Conservation (phyloP, 2,888 invertebrate species). For the Chymomyza caudatula region DNA sequence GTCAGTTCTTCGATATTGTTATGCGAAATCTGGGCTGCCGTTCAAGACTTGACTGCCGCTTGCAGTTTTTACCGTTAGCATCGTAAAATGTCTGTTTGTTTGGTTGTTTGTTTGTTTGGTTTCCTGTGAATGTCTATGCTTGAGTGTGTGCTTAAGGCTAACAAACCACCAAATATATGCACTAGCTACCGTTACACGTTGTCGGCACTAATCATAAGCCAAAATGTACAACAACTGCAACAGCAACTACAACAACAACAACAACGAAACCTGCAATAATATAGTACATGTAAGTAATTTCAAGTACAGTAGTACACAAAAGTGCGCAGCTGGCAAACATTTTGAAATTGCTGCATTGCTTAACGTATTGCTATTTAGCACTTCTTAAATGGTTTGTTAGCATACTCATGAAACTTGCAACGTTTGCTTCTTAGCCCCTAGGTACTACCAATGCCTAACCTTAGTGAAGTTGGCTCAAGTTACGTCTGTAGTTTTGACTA, state of each 20-base stretch:
- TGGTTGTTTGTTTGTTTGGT: too few species aligned
- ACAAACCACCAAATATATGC: not conserved
- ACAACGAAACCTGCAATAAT: not conserved
- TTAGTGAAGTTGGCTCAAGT: too few species aligned
- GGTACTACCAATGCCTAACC: too few species aligned
- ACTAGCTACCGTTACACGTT: not conserved
- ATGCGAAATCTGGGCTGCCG: not conserved
- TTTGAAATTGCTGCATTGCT: not conserved
- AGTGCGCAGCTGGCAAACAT: not conserved
- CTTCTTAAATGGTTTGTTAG: too few species aligned
- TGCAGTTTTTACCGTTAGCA: constrained; percentile 56
- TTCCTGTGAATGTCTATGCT: too few species aligned
- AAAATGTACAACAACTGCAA: not conserved
- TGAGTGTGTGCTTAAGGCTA: too few species aligned
- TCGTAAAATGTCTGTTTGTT: constrained; percentile 53
- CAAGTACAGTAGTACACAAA: not conserved
- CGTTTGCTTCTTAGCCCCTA: too few species aligned
- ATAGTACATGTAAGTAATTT: not conserved
- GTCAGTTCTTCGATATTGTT: not conserved
- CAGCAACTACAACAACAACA: not conserved
- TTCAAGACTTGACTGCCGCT: not conserved
- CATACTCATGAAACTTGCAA: too few species aligned
- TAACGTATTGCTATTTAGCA: not conserved
- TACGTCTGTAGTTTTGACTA: too few species aligned
- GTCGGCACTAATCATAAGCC: not conserved